Evolutionary conservation across 2,797 vertebrate genomes (phyloP).

Genomic region (Adrianichthys oophorus): DNA sequence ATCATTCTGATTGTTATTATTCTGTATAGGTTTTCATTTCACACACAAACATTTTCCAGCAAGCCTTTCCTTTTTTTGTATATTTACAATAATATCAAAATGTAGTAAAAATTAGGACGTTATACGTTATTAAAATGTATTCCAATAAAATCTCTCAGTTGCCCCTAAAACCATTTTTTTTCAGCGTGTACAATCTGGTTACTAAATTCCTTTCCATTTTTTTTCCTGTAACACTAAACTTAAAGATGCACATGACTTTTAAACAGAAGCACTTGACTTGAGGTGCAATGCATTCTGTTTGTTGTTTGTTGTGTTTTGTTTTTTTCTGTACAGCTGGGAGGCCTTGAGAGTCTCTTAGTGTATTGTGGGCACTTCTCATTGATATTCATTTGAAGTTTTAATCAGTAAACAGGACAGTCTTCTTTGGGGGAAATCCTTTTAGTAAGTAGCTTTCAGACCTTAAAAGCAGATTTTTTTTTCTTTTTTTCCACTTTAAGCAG

Average conservation of each 20-base stretch:
- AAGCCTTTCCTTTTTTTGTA: too few relatives aligned
- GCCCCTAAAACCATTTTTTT: too few relatives aligned
- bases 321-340: constrained; percentile 22
- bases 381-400: constrained; percentile 50
- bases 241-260: constrained; percentile 16
- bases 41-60: too few relatives aligned
- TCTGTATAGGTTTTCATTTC: too few relatives aligned
- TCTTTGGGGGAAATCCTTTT: constrained; percentile 60
- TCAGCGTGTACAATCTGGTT: too few relatives aligned
- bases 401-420: constrained; percentile 37
- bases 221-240: constrained; percentile 12
- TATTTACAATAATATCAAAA: too few relatives aligned
- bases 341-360: constrained; percentile 44
- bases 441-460: constrained; percentile 63
- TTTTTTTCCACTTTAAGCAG: constrained; percentile 12
- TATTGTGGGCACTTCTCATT: constrained; percentile 40
- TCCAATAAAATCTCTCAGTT: too few relatives aligned
- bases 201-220: neutral
- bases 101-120: too few relatives aligned
- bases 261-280: constrained; percentile 31
- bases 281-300: constrained; percentile 31
- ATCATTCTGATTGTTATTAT: too few relatives aligned
- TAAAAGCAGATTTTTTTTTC: constrained; percentile 50
- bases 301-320: constrained; percentile 10
- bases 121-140: too few relatives aligned